Evolutionary conservation across 2,888 invertebrate species (phyloP).

Genomic region (Trissonchulus latispiculum): DNA sequence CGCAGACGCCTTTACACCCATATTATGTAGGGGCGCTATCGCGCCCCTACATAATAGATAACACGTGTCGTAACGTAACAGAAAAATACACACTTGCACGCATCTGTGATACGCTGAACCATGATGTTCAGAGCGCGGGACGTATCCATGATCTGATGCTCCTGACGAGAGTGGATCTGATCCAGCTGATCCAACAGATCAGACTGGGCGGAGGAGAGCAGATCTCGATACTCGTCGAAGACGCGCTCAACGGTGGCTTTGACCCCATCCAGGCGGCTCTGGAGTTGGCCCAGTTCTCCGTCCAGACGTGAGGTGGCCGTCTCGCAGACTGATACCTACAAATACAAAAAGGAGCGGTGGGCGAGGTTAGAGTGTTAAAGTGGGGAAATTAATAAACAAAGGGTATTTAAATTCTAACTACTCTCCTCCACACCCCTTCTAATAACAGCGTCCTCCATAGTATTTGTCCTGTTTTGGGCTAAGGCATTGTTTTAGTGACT

Average conservation of each 20-base stretch:
- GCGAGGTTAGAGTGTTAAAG: no score
- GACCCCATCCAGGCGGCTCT: conserved; percentile 57
- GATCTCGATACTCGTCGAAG: conserved; percentile 55
- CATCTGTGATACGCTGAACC: conserved; percentile 71
- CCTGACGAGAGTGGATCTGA: conserved; percentile 62
- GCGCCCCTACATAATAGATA: no score
- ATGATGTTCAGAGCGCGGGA: conserved; percentile 57
- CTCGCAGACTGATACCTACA: conserved; percentile 16
- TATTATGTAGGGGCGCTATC: no score
- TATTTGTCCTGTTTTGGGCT: no score
- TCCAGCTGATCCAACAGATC: conserved; percentile 45
- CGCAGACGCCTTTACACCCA: no score
- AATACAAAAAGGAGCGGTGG: no score
- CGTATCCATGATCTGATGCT: conserved; percentile 77
- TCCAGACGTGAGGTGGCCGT: conserved; percentile 59
- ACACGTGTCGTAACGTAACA: no score
- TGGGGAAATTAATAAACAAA: no score
- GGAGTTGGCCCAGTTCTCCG: conserved; percentile 64
- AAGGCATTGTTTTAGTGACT: no score
- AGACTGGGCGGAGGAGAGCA: conserved; percentile 69
- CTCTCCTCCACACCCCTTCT: no score
- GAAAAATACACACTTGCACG: conserved; percentile 58
- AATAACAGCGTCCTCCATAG: no score
- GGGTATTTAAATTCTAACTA: no score
- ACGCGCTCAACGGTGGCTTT: conserved; percentile 36